phyloP scores from a whole-genome alignment of 2,113 vertebrate genomes.

The Pachycephala philippinensis region DNA sequence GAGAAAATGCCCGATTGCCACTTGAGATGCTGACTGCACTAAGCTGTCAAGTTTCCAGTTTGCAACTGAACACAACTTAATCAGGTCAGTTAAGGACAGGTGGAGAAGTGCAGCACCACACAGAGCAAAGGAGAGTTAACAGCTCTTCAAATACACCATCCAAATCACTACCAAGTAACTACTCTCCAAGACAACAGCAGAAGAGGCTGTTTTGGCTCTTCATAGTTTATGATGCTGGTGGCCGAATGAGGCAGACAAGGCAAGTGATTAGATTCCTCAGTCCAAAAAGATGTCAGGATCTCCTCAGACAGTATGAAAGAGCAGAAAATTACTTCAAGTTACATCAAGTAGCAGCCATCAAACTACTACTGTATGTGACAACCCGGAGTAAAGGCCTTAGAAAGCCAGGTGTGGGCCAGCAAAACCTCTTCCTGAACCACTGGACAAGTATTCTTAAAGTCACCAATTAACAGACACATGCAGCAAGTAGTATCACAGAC shows the following conservation, averaged over 20 bases:
- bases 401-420: not conserved
- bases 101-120: not conserved
- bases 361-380: not conserved
- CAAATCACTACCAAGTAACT: not conserved
- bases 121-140: not conserved
- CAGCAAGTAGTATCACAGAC: not conserved
- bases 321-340: not conserved
- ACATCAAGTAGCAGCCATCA: not conserved
- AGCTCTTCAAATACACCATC: not conserved
- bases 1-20: not conserved
- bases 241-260: not conserved
- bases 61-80: not conserved
- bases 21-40: not conserved
- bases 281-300: not conserved
- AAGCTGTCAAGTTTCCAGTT: not conserved
- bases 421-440: not conserved
- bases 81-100: not conserved
- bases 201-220: not conserved
- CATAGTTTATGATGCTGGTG: not conserved
- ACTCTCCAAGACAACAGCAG: not conserved
- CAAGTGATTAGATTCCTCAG: not conserved
- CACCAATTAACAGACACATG: not conserved
- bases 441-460: not conserved
- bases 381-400: not conserved
- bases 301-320: not conserved